Base-by-base conservation (phyloP, 2,888 invertebrate species). In the Apoda limacodes region DNA sequence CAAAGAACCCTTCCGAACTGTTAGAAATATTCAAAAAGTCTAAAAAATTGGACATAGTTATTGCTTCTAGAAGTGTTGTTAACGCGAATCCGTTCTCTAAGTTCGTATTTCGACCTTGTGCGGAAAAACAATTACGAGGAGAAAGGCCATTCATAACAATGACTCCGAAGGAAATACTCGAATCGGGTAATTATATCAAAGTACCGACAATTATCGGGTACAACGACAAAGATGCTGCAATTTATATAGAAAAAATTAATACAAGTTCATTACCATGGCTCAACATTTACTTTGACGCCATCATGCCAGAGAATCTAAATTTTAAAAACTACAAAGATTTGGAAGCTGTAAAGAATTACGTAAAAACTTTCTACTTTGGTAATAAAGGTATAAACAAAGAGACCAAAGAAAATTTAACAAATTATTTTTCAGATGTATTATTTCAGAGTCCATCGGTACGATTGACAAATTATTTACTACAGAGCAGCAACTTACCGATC, bases 141-240 rank as follows among this genome's bases (percentile, higher is more conserved):
- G 7, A 5, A 6, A 34, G 25, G 13, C 36, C 55, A 22, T 14
- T 58, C 4, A 39, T 58, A 15, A 51, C 37, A 15, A 24, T 28
- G 31, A 29, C 11, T 9, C 51, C 58, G 5, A 43, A 22, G 38
- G 26, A 47, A 29, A 37, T 53, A 17, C 14, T 52, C 9, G 41
- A 46, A 29, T 25, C 35, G 2, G 12, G 15, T n/a, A 32, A 35
- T 9, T 15, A 30, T 9, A 30, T 39, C n/a, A 22, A 38, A 21
- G 15, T 40, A 13, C 31, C 39, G n/a, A 32, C 55, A 6, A 52
- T 61, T n/a, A 45, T 53, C 9, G 61, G 61, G 2, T 55, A 48
- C 29, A 58, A 55, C 40, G 37, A 53, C 30, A 52, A 40, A 39
- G 61, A 61, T 44, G 61, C 60, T 1, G 52, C 60, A 12, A 37